A percentile compares a stretch with the other conserved stretches of the same genome.
Conservation (phyloP, 2,888 invertebrate species). For the Psococerastis gibbosa region DNA sequence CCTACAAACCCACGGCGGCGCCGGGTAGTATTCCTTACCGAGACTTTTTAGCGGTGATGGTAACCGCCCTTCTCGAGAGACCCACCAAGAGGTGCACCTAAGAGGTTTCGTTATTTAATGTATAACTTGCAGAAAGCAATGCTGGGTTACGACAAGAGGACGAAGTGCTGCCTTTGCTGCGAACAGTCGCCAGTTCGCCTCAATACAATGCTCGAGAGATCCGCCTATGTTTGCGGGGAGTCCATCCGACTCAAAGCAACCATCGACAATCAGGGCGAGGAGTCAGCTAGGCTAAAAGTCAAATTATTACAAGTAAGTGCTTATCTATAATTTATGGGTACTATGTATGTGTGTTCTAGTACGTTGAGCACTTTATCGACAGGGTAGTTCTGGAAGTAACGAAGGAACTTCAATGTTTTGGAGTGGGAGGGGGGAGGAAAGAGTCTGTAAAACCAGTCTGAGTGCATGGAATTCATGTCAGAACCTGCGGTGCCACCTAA, state of each 20-base stretch:
- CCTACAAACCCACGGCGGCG: too few relatives aligned
- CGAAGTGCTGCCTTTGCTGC: conserved; percentile 53
- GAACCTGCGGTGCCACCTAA: background rate
- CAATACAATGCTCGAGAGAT: conserved; percentile 43
- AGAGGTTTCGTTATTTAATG: conserved; percentile 7
- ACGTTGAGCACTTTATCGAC: too few relatives aligned
- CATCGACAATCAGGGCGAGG: conserved; percentile 47
- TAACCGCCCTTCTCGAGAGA: too few relatives aligned
- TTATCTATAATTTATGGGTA: too few relatives aligned
- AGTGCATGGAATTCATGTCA: background rate
- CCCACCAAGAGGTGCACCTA: too few relatives aligned
- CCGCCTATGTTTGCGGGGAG: conserved; percentile 56
- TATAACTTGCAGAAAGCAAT: conserved; percentile 37
- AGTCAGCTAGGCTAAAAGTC: conserved; percentile 35
- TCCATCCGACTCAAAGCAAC: conserved; percentile 45
- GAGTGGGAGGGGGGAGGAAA: too few relatives aligned
- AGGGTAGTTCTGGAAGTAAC: too few relatives aligned
- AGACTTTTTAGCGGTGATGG: too few relatives aligned
- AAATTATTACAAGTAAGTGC: conserved; percentile 33
- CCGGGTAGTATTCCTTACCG: too few relatives aligned
- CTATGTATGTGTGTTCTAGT: too few relatives aligned
- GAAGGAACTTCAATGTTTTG: too few relatives aligned
- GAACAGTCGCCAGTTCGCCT: conserved; percentile 45
- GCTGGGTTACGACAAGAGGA: conserved; percentile 39
- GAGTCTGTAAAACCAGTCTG: too few relatives aligned